A percentile compares a stretch with the other conserved stretches of the same genome.
These are phyloP conservation scores for Anabas testudineus DNA, from an alignment of 2,797 vertebrate genomes.

Conservation along the genomic window DNA sequence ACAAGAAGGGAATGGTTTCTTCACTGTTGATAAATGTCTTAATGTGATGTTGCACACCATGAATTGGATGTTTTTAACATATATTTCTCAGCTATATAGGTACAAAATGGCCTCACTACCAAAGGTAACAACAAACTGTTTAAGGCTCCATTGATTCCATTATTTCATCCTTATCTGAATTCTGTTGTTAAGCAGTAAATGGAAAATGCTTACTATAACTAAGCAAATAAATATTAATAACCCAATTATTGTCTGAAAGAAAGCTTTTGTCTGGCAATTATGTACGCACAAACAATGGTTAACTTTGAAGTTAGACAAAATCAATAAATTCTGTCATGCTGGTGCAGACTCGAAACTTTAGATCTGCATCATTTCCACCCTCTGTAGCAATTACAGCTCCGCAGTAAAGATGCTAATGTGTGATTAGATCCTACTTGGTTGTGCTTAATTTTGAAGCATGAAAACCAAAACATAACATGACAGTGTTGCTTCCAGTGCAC, in stretches of 20 bases:
- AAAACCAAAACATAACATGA: not conserved
- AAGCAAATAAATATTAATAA: slow-evolving; percentile 40
- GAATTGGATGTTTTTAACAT: slow-evolving; percentile 2
- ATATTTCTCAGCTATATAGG: not conserved
- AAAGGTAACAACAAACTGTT: not conserved
- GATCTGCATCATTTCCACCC: not conserved
- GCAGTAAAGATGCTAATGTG: slow-evolving; percentile 14
- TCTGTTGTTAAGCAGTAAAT: slow-evolving; percentile 37
- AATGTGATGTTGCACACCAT: not conserved
- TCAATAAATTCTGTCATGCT: slow-evolving; percentile 26
- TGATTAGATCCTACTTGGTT: not conserved
- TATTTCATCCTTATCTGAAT: slow-evolving; percentile 5
- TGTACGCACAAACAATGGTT: slow-evolving; percentile 28
- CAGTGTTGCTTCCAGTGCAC: not conserved
- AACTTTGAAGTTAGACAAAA: slow-evolving; percentile 36
- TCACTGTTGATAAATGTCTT: slow-evolving; percentile 6
- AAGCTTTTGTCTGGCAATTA: slow-evolving; percentile 35
- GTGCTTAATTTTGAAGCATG: slow-evolving; percentile 10
- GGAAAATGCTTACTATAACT: slow-evolving; percentile 9
- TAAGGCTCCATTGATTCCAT: slow-evolving; percentile 24
- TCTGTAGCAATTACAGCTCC: not conserved
- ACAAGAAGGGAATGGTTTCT: slow-evolving; percentile 7
- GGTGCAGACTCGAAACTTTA: slow-evolving; percentile 23
- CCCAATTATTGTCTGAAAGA: slow-evolving; percentile 14
- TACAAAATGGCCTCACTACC: not conserved